Evolutionary conservation across 92 coral and sea anemone species (phyloP).

Genomic region (Muricea muricata): DNA sequence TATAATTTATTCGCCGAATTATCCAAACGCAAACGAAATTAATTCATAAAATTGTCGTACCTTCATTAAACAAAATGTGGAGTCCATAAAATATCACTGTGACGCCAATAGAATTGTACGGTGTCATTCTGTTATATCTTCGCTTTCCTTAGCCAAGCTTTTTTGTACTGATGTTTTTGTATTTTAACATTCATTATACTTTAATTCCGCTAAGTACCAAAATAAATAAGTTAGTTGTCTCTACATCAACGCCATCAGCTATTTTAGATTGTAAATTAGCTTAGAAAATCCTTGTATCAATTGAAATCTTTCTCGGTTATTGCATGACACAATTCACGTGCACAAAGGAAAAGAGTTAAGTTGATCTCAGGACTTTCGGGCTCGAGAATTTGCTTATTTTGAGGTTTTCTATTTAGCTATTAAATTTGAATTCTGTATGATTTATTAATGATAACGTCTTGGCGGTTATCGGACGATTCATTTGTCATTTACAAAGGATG

Average conservation of each 20-base stretch:
- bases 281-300: not conserved
- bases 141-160: not conserved
- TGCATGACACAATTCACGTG: not conserved
- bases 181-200: not conserved
- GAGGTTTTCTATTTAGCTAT: not conserved
- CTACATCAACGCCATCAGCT: not conserved
- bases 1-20: not conserved
- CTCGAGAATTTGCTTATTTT: not conserved
- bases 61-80: not conserved
- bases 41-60: not conserved
- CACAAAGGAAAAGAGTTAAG: not conserved
- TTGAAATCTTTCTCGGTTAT: not conserved
- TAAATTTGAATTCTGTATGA: constrained; percentile 1
- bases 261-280: not conserved
- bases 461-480: no score
- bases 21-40: no score
- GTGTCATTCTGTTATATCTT: not conserved
- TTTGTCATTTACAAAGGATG: no score
- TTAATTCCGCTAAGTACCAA: not conserved
- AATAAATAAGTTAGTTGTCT: not conserved
- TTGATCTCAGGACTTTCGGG: not conserved
- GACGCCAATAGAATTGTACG: no score
- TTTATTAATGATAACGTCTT: constrained; percentile 28
- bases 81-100: not conserved
- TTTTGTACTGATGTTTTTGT: not conserved